Percentiles rank a stretch among this genome's conserved stretches.
These are phyloP conservation scores for Acanthurus lineatus DNA, from an alignment of 2,797 vertebrate species.

Conservation along the genomic window DNA sequence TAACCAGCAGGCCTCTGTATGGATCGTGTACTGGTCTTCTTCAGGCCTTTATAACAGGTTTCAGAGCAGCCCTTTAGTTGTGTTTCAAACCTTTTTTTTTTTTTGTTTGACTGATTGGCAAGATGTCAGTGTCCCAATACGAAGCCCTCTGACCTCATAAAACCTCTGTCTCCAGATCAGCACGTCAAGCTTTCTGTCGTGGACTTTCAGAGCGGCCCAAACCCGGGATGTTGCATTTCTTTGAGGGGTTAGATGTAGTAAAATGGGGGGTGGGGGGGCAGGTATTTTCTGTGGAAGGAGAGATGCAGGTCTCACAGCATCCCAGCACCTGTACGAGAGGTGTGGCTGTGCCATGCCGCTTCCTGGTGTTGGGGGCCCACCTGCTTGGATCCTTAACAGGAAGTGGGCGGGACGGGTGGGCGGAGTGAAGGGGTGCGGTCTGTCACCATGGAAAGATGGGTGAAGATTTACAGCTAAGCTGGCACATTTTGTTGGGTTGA, in stretches of 20 bases:
- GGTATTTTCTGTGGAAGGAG: constrained; percentile 62
- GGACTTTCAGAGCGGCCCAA: constrained; percentile 77
- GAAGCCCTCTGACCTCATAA: constrained; percentile 31
- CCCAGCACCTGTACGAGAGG: constrained; percentile 54
- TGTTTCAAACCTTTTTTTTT: background rate
- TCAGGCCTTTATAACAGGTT: background rate
- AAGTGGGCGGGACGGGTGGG: constrained; percentile 37
- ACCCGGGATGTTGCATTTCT: constrained; percentile 83
- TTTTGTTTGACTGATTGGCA: background rate
- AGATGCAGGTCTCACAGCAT: constrained; percentile 57
- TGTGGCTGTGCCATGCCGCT: constrained; percentile 81
- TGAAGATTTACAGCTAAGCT: constrained; percentile 77
- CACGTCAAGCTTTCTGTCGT: constrained; percentile 57
- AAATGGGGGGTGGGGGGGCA: constrained; percentile 9
- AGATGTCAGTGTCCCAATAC: constrained; percentile 8
- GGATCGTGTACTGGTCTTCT: background rate
- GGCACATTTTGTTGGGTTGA: constrained; percentile 81
- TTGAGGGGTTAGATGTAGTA: constrained; percentile 67
- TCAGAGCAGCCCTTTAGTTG: constrained; percentile 4
- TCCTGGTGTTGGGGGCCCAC: constrained; percentile 48
- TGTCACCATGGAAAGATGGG: constrained; percentile 67
- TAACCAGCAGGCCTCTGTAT: background rate
- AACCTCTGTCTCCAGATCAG: constrained; percentile 52
- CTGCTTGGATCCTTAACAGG: constrained; percentile 49
- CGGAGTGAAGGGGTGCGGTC: constrained; percentile 59